Conservation (phyloP, 2,113 vertebrate species). For the Sceloporus undulatus region DNA sequence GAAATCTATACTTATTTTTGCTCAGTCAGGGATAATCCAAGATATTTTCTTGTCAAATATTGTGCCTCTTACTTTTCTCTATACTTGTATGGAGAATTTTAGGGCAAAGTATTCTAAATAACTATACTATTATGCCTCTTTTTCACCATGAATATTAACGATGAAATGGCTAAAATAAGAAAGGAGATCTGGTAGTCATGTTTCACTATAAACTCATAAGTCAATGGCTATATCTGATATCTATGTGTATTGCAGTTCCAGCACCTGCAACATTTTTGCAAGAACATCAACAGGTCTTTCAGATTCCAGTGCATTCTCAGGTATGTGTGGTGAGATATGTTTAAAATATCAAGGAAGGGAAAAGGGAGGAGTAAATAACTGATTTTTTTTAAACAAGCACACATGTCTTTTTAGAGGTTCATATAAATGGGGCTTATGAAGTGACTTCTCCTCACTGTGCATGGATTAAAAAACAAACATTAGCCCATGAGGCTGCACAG, state of each 20-base stretch:
- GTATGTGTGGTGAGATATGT: constrained; percentile 64
- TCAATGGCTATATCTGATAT: not conserved
- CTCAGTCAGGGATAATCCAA: too few relatives aligned
- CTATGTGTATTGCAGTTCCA: constrained; percentile 50
- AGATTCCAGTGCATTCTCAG: constrained; percentile 69
- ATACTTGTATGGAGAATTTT: not conserved
- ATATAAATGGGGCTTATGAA: not conserved
- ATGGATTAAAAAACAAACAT: not conserved
- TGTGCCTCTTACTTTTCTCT: not conserved
- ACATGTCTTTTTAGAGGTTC: not conserved
- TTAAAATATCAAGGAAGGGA: not conserved
- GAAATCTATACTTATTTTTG: not conserved
- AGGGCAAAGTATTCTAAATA: not conserved
- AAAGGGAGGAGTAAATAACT: not conserved
- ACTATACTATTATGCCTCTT: not conserved
- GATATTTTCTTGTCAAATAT: too few relatives aligned
- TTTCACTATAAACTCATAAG: not conserved
- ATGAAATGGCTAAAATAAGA: not conserved
- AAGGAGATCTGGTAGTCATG: not conserved
- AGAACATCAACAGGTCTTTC: constrained; percentile 35
- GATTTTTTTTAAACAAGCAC: not conserved
- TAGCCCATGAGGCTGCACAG: not conserved
- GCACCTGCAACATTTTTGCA: not conserved
- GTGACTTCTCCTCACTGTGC: not conserved
- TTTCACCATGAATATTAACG: not conserved